These are phyloP conservation scores for Cavia aperea DNA, from an alignment of 2,113 vertebrate species.

Conservation along the genomic window DNA sequence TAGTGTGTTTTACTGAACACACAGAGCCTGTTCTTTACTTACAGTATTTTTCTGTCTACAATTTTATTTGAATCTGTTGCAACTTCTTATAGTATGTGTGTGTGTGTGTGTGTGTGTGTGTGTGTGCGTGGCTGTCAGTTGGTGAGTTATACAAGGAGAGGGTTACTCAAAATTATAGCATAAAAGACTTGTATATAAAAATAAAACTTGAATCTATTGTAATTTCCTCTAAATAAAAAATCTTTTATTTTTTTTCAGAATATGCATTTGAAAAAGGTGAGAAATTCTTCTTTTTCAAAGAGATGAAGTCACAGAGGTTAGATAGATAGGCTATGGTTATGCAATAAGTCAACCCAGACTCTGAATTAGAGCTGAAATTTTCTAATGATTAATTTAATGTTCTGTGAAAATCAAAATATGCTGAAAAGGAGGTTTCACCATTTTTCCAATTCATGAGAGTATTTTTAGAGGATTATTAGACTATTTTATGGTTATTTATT, in stretches of 20 bases:
- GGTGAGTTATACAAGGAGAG: not conserved
- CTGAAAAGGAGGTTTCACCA: constrained; percentile 12
- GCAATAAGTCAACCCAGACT: not conserved
- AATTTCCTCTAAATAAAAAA: not conserved
- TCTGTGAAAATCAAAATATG: constrained; percentile 38
- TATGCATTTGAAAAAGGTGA: not conserved
- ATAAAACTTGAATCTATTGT: not conserved
- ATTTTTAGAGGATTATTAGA: constrained; percentile 54
- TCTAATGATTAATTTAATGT: constrained; percentile 30
- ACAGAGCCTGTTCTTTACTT: not conserved
- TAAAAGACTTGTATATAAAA: not conserved
- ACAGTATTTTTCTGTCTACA: not conserved
- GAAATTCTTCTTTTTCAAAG: not conserved
- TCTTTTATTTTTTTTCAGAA: not conserved
- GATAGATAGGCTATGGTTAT: not conserved
- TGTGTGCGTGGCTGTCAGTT: not conserved
- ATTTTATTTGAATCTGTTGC: not conserved
- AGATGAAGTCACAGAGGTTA: not conserved
- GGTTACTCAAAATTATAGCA: not conserved
- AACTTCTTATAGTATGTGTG: not conserved
- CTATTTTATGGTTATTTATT: constrained; percentile 62
- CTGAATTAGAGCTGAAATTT: not conserved
- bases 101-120: not conserved
- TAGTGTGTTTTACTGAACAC: not conserved
- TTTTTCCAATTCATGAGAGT: constrained; percentile 37